Conservation (phyloP, 2,113 vertebrate species). For the Hippopotamus amphibius region DNA sequence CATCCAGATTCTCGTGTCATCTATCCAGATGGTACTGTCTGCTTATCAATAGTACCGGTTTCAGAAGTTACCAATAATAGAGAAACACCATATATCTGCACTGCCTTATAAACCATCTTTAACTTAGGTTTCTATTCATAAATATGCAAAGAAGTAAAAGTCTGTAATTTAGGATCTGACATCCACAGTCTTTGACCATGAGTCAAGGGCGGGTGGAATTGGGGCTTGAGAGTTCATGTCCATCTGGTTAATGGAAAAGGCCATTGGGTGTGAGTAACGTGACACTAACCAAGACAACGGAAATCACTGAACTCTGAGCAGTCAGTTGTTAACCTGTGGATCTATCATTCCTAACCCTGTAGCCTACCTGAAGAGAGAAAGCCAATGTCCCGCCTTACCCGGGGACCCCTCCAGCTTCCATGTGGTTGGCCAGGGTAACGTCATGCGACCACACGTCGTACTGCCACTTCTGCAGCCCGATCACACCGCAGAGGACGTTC, state of each 20-base stretch:
- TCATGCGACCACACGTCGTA: slow-evolving; percentile 99
- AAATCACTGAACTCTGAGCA: not conserved
- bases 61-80: not conserved
- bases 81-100: not conserved
- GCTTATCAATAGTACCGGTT: not conserved
- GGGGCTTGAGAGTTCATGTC: not conserved
- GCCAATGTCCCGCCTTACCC: slow-evolving; percentile 88
- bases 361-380: not conserved
- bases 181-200: not conserved
- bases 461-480: slow-evolving; percentile 99
- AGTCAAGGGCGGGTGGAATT: rapidly evolving
- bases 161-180: not conserved
- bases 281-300: not conserved
- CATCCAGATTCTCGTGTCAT: not conserved
- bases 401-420: slow-evolving; percentile 98
- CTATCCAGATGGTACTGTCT: not conserved
- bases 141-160: not conserved
- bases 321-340: rapidly evolving
- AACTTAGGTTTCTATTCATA: not conserved
- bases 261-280: rapidly evolving
- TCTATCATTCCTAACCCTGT: rapidly evolving
- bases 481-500: slow-evolving; percentile 98
- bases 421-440: slow-evolving; percentile 98
- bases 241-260: not conserved
- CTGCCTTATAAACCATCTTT: not conserved